phyloP scores from a whole-genome alignment of 2,113 vertebrate genomes.

The Thalassoma bifasciatum region DNA sequence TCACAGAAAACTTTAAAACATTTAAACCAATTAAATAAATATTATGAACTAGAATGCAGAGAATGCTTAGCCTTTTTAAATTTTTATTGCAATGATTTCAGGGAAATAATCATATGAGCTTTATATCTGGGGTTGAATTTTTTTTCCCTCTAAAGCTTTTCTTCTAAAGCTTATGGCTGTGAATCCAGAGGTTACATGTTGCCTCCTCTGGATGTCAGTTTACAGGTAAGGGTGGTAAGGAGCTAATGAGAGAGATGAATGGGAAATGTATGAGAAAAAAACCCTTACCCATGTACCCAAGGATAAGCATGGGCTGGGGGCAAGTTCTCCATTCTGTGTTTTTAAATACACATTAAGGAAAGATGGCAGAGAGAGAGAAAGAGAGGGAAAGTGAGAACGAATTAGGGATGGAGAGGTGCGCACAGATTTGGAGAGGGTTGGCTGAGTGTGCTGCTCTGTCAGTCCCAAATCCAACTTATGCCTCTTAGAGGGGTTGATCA shows the following conservation, averaged over 20 bases:
- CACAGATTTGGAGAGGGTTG: conserved; percentile 11
- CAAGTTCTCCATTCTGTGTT: conserved; percentile 81
- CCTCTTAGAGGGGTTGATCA: conserved; percentile 62
- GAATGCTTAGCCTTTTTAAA: not conserved
- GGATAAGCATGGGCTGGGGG: conserved; percentile 83
- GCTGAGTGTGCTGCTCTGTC: not conserved
- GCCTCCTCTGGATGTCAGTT: conserved; percentile 6
- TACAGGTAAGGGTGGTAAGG: conserved; percentile 24
- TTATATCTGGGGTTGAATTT: conserved; percentile 53
- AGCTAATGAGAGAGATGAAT: not conserved
- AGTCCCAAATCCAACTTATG: conserved; percentile 64
- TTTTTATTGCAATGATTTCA: not conserved
- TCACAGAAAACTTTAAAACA: too few species aligned
- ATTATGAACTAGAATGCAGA: not conserved
- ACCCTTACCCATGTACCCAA: conserved; percentile 87
- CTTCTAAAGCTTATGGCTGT: not conserved
- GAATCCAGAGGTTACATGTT: not conserved
- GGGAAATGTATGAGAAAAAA: conserved; percentile 46
- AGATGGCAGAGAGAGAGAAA: conserved; percentile 69
- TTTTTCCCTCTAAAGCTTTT: conserved; percentile 62
- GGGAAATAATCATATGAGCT: conserved; percentile 10
- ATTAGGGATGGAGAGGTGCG: conserved; percentile 28
- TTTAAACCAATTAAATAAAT: too few species aligned
- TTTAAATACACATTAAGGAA: conserved; percentile 38
- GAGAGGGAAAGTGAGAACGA: conserved; percentile 59